A percentile compares a stretch with the other conserved stretches of the same genome.
Conservation (phyloP, 2,797 vertebrate species). For the Argentina silus region DNA sequence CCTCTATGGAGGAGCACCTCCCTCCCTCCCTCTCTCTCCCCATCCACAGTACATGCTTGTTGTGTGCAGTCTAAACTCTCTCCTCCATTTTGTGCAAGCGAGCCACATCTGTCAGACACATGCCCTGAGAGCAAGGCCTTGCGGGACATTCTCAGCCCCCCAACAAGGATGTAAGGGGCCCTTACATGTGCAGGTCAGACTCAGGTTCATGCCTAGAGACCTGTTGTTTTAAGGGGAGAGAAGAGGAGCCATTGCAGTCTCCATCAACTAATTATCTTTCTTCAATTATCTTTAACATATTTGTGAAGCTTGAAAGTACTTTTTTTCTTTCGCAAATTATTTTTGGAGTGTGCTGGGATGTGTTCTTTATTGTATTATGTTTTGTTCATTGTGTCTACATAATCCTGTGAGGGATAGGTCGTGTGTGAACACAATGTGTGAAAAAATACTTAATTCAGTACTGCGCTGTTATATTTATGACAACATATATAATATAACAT, state of each 20-base stretch:
- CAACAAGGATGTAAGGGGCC: slow-evolving; percentile 28
- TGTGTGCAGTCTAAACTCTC: slow-evolving; percentile 27
- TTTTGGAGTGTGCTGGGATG: too few species aligned
- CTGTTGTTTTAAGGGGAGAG: neutral
- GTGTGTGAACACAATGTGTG: too few species aligned
- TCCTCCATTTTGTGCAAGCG: slow-evolving; percentile 58
- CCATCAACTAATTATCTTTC: neutral
- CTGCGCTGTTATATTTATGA: too few species aligned
- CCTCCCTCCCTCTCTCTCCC: neutral
- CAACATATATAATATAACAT: too few species aligned
- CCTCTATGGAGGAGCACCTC: neutral
- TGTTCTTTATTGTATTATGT: too few species aligned
- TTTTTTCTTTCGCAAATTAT: too few species aligned
- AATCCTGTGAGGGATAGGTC: too few species aligned
- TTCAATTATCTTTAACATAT: too few species aligned
- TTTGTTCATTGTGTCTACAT: too few species aligned
- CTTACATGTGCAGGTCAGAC: slow-evolving; percentile 26
- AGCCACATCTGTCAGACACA: slow-evolving; percentile 67
- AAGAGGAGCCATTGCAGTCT: slow-evolving; percentile 12
- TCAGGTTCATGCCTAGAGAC: neutral
- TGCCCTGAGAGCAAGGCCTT: slow-evolving; percentile 33
- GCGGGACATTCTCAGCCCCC: slow-evolving; percentile 46
- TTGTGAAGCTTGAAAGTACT: too few species aligned
- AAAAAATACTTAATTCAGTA: too few species aligned
- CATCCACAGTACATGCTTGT: slow-evolving; percentile 5